Base-by-base conservation (phyloP, 1,140 invertebrate species). In the Hylyphantes graminicola region DNA sequence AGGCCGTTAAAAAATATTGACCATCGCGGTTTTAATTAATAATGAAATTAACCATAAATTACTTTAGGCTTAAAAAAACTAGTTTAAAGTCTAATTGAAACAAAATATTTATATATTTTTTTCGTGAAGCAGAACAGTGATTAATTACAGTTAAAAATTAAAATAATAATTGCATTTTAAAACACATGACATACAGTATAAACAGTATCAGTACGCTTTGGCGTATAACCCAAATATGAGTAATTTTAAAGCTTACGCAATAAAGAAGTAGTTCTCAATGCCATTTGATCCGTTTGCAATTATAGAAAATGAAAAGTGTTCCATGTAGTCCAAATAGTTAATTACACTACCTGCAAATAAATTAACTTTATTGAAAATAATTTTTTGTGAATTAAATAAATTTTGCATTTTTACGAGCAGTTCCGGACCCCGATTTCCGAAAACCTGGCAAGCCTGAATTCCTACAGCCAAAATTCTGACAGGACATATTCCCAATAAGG, bases 201-300 rank as follows among this genome's bases (percentile, higher is more conserved):
- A 35, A 35, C 35, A 35, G 1, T 35, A 35, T 35, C 35, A 35
- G 35, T 35, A 35, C 35, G 35, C 1, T 35, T 35, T 35, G 35
- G 35, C 35, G 11, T 15, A 19, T 67, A 21, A 21, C n/a, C 2
- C 64, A 19, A 67, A 35, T 67, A n/a, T 19, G 12, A 15, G 19
- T 35, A 35, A 2, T 35, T 35, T 35, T 35, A 50, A 5, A n/a
- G 75, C 80, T 83, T 83, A 83, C 80, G 80, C 80, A 48, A 83
- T 83, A 35, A 83, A 83, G 50, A 83, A 83, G 21, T 83, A 83
- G 53, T 74, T 83, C 68, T 83, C 80, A 0, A 83, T 51, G 13
- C 80, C 80, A 48, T 83, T 83, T 6, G 80, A 74, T 3, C 80
- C 80, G 57, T 83, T 83, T 74, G 80, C 80, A n/a, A 83, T 65